Base-by-base conservation (phyloP, 35 echinoderm and acorn worm genomes). In the Apostichopus californicus region DNA sequence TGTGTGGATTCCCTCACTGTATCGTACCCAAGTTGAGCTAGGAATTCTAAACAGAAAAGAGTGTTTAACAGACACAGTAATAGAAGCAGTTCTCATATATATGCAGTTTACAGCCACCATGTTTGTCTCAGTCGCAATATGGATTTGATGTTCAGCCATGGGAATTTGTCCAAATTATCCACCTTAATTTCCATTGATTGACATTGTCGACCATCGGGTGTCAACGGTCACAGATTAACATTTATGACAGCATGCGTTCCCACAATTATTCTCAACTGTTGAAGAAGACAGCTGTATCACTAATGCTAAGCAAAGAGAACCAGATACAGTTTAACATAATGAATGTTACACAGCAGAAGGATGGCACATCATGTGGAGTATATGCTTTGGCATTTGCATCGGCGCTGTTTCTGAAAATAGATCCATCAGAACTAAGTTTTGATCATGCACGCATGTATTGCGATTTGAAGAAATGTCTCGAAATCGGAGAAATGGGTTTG, bases 61-160 rank as follows among this genome's bases (percentile, higher is more conserved):
- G 11, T 87, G 85, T 26, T 87, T 87, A 22, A 87, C 85, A 61
- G 85, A 87, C 57, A 9, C 10, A 4, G 64, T 87, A 17, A 66
- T 87, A 15, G 85, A 87, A 66, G 85, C 85, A 87, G 56, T 87
- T 21, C 56, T 18, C 71, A 20, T n/a, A 75, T 22, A n/a, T 75
- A 1, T 13, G 1, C 17, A 20, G 71, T n/a, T 75, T 75, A 18
- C 71, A 75, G 17, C 71, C 15, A 20, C 71, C 71, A 75, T 75
- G 71, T 8, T 18, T 20, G 20, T 75, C 71, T 6, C 71, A 75
- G 20, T 75, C 71, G 6, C 71, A 20, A 75, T 75, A 6, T 75
- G 71, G 71, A 75, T 75, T 75, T 75, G 17, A 75, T 75, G 6
- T 75, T 20, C 0, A 75, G 71, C 71, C 55, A 0, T 59, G 55